Evolutionary conservation across 1,140 invertebrate genomes (phyloP).

Genomic region (Drosophila azteca): DNA sequence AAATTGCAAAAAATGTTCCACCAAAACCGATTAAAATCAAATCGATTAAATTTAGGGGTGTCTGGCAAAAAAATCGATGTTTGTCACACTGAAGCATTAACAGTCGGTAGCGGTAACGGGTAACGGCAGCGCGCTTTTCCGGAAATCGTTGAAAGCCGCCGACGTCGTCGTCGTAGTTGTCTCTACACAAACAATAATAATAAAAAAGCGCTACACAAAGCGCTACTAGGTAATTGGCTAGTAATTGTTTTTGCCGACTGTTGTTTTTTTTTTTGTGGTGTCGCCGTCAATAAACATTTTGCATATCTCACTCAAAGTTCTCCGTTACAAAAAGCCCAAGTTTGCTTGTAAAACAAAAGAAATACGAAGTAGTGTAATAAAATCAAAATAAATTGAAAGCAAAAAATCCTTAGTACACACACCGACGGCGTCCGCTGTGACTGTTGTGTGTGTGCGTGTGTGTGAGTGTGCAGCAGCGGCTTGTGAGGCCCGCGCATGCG

Average conservation of each 20-base stretch:
- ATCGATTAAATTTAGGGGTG: too few relatives aligned
- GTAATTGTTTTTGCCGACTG: constrained; percentile 10
- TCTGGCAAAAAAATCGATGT: too few relatives aligned
- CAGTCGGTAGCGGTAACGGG: constrained; percentile 43
- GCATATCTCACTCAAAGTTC: constrained; percentile 16
- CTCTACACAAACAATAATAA: constrained; percentile 76
- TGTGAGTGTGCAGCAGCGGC: constrained; percentile 18
- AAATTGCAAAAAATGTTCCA: too few relatives aligned
- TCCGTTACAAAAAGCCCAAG: neutral
- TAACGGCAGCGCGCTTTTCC: constrained; percentile 29
- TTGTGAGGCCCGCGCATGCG: constrained; percentile 69
- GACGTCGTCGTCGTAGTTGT: constrained; percentile 26
- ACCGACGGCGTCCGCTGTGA: constrained; percentile 23
- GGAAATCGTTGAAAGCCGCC: constrained; percentile 29
- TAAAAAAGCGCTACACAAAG: constrained; percentile 74
- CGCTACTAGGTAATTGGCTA: constrained; percentile 58
- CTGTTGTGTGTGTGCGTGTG: constrained; percentile 27
- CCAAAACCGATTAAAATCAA: too few relatives aligned
- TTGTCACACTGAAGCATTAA: too few relatives aligned
- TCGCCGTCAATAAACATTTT: constrained; percentile 10
- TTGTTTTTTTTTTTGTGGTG: constrained; percentile 8
- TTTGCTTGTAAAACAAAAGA: constrained; percentile 15
- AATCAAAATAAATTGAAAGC: constrained; percentile 76
- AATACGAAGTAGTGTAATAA: constrained; percentile 52
- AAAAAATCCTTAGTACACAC: constrained; percentile 70